Evolutionary conservation across 2,888 invertebrate genomes (phyloP).

Genomic region (Diarsia mendica): DNA sequence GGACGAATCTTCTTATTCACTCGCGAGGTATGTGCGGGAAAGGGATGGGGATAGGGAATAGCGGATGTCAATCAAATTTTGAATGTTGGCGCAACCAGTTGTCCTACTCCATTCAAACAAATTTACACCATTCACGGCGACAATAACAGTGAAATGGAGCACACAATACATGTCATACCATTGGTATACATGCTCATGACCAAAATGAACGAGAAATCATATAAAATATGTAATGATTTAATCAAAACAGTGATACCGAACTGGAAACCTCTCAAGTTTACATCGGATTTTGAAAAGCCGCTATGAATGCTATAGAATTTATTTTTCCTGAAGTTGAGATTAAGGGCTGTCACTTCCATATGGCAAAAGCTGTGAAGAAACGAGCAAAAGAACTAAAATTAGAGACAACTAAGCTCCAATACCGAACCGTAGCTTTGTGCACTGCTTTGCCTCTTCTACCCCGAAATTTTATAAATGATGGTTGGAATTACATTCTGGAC

Average conservation of each 20-base stretch:
- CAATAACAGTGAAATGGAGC: not conserved
- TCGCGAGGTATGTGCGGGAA: too few relatives aligned
- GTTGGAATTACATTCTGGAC: too few relatives aligned
- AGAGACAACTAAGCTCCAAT: not conserved
- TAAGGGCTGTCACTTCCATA: not conserved
- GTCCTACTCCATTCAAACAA: slow-evolving; percentile 3
- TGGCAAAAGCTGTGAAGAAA: not conserved
- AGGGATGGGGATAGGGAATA: too few relatives aligned
- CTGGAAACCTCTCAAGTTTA: not conserved
- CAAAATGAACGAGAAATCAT: not conserved
- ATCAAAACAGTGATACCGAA: not conserved
- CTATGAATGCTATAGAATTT: not conserved
- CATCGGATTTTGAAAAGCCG: slow-evolving; percentile 3
- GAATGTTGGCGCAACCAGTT: too few relatives aligned
- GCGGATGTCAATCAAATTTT: too few relatives aligned
- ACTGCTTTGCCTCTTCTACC: not conserved
- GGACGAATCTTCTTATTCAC: too few relatives aligned
- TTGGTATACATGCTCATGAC: slow-evolving; percentile 6
- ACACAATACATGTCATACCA: not conserved
- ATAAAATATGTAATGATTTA: not conserved
- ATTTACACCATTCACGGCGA: slow-evolving; percentile 9
- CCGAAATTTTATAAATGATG: not conserved
- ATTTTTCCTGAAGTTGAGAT: not conserved
- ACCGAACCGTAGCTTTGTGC: not conserved
- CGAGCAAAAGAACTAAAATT: not conserved